These are phyloP conservation scores for Mellivora capensis DNA, from an alignment of 2,113 vertebrate species.

Conservation along the genomic window DNA sequence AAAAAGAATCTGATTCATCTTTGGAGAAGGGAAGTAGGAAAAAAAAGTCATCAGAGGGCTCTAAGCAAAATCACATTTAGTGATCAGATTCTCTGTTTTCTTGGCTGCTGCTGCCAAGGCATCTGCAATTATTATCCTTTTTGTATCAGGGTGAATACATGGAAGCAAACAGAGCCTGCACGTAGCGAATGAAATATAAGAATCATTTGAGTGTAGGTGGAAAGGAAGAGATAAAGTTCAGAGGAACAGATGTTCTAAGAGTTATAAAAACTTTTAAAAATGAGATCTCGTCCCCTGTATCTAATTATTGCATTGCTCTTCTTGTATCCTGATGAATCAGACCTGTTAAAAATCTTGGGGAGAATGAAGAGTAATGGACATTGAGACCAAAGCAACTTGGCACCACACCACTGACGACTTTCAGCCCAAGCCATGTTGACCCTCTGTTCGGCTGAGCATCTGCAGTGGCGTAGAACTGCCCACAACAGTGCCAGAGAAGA, in stretches of 20 bases:
- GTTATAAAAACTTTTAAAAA: conserved; percentile 78
- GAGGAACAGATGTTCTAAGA: conserved; percentile 70
- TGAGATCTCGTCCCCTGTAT: conserved; percentile 67
- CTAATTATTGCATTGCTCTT: conserved; percentile 76
- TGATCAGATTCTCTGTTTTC: conserved; percentile 52
- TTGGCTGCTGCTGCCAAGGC: conserved; percentile 69
- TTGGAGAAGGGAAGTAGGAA: not conserved
- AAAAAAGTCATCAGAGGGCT: not conserved
- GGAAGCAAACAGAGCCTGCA: conserved; percentile 58
- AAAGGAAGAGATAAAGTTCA: conserved; percentile 72
- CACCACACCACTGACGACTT: conserved; percentile 30
- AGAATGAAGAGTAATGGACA: conserved; percentile 54
- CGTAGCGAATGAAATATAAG: conserved; percentile 65
- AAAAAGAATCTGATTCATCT: conserved; percentile 29
- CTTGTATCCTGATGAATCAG: conserved; percentile 67
- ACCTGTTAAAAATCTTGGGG: conserved; percentile 77
- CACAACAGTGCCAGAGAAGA: conserved; percentile 76
- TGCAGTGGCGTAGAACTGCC: conserved; percentile 60
- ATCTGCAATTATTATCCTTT: conserved; percentile 61
- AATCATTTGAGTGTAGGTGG: conserved; percentile 53
- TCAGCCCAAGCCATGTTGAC: conserved; percentile 67
- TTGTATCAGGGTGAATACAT: conserved; percentile 59
- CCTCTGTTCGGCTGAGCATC: conserved; percentile 67
- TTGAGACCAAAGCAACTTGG: conserved; percentile 53
- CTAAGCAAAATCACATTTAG: conserved; percentile 53